phyloP scores from a whole-genome alignment of 1,140 invertebrate species.

The Eumaeus atala region DNA sequence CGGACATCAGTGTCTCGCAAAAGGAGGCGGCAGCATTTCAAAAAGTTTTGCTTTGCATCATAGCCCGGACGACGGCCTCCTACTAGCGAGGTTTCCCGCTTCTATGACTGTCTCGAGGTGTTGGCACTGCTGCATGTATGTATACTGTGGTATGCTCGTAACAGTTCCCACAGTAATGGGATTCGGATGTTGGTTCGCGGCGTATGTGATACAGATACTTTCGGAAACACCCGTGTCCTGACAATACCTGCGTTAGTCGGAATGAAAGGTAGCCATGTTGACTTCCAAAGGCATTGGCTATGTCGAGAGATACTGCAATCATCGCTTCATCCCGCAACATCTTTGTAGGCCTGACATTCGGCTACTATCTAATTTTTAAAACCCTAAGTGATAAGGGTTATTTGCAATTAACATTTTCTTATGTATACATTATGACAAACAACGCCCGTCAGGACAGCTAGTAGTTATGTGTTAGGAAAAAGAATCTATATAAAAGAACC shows the following conservation, averaged over 20 bases:
- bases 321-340: too few species aligned
- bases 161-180: neutral
- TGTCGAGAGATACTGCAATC: too few species aligned
- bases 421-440: too few species aligned
- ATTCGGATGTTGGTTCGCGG: neutral
- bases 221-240: neutral
- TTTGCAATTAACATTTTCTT: too few species aligned
- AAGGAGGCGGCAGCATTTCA: neutral
- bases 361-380: too few species aligned
- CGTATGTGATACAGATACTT: neutral
- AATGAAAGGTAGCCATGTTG: neutral
- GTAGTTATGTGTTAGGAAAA: too few species aligned
- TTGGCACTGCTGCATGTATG: neutral
- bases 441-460: too few species aligned
- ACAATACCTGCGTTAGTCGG: neutral
- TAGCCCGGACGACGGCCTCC: neutral
- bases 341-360: too few species aligned
- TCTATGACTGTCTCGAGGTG: slow-evolving; percentile 5
- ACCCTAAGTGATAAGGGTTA: too few species aligned
- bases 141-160: neutral
- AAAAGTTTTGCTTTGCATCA: neutral
- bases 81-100: neutral
- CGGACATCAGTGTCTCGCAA: neutral
- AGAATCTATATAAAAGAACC: too few species aligned
- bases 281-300: neutral